Evolutionary conservation across 2,888 invertebrate genomes (phyloP).

Genomic region (Tetheella fluctuosa): DNA sequence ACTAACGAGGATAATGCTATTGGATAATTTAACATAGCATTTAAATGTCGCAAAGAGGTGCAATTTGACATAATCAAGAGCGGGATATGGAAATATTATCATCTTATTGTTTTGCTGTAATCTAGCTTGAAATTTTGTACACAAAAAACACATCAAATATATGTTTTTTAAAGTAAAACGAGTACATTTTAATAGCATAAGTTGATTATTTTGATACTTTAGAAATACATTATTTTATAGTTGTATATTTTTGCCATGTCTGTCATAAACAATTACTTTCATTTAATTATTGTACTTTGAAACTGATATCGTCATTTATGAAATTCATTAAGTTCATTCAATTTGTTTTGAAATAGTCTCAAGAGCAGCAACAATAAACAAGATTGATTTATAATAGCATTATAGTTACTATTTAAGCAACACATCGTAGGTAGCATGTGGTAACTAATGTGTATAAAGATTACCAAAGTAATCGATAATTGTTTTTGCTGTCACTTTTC

Average conservation of each 20-base stretch:
- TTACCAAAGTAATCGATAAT: not conserved
- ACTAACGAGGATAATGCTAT: constrained; percentile 45
- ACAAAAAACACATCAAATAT: too few species aligned
- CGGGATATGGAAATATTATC: not conserved
- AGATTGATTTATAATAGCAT: not conserved
- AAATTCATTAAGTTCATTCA: too few species aligned
- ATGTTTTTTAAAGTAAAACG: too few species aligned
- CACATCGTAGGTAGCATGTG: not conserved
- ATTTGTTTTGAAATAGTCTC: not conserved
- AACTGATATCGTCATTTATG: too few species aligned
- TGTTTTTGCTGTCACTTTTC: constrained; percentile 33
- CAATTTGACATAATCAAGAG: constrained; percentile 9
- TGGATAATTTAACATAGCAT: constrained; percentile 27
- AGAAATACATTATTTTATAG: too few species aligned
- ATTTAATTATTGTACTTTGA: too few species aligned
- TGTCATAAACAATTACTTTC: too few species aligned
- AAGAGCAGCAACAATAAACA: too few species aligned
- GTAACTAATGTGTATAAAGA: not conserved
- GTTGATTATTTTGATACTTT: too few species aligned
- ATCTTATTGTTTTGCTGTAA: not conserved
- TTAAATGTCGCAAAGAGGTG: not conserved
- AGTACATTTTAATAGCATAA: too few species aligned
- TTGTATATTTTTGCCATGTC: too few species aligned
- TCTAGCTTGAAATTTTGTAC: too few species aligned
- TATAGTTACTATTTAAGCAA: not conserved